Percentiles rank a stretch among this genome's conserved stretches.
phyloP scores from a whole-genome alignment of 2,888 invertebrate genomes.

The Tetropium fuscum region DNA sequence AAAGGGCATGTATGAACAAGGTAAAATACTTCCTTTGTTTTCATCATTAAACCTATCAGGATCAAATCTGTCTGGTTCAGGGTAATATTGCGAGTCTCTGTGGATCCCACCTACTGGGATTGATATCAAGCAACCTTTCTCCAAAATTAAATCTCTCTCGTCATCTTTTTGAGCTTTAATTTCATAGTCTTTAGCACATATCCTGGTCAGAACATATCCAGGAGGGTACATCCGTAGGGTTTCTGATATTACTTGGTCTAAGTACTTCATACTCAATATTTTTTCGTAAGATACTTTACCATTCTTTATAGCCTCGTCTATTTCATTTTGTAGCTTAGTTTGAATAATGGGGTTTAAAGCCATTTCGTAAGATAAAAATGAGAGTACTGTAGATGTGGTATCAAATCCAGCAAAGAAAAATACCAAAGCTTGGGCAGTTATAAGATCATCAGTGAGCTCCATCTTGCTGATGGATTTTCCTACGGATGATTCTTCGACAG shows the following conservation, averaged over 20 bases:
- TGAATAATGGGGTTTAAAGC: conserved; percentile 48
- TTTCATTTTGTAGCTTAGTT: conserved; percentile 42
- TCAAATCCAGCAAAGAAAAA: conserved; percentile 53
- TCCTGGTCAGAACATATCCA: conserved; percentile 68
- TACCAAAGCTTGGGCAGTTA: conserved; percentile 49
- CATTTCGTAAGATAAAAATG: conserved; percentile 47
- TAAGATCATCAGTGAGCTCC: conserved; percentile 45
- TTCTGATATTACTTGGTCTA: conserved; percentile 62
- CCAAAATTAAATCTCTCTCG: conserved; percentile 54
- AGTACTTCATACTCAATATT: conserved; percentile 43
- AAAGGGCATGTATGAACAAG: conserved; percentile 69
- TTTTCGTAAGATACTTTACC: conserved; percentile 38
- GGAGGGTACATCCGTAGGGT: conserved; percentile 72
- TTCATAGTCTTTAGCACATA: conserved; percentile 69
- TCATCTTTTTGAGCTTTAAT: conserved; percentile 67
- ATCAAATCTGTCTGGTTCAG: conserved; percentile 69
- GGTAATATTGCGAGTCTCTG: conserved; percentile 69
- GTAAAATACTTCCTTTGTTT: conserved; percentile 67
- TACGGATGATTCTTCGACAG: conserved; percentile 49
- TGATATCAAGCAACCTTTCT: conserved; percentile 66
- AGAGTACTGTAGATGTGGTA: conserved; percentile 38
- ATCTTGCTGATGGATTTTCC: conserved; percentile 36
- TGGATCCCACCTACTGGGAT: conserved; percentile 69
- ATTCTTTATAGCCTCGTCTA: conserved; percentile 36
- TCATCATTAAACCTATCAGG: conserved; percentile 71